Evolutionary conservation across 2,888 invertebrate genomes (phyloP).

Genomic region (Drosophila anceps): DNA sequence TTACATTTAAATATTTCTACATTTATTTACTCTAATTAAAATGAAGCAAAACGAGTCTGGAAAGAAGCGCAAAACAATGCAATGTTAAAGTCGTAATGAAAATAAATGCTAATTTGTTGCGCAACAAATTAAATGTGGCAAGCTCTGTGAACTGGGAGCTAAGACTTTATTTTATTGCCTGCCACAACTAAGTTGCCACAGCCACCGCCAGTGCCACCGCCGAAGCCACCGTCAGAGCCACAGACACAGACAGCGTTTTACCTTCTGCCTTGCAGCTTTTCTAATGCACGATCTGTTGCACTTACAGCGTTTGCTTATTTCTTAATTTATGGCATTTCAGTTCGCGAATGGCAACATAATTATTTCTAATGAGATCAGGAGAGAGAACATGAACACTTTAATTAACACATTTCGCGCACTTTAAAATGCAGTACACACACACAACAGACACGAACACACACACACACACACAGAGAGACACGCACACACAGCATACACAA

Average conservation of each 20-base stretch:
- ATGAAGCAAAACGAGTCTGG: conserved; percentile 53
- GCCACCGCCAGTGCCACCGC: conserved; percentile 25
- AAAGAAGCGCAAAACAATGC: conserved; percentile 16
- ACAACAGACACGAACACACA: conserved; percentile 60
- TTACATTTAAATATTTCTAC: background rate
- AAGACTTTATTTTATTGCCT: conserved; percentile 78
- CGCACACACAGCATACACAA: background rate
- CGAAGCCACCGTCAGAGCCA: background rate
- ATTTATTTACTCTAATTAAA: conserved; percentile 58
- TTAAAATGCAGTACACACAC: conserved; percentile 70
- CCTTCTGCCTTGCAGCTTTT: conserved; percentile 30
- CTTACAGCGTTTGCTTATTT: conserved; percentile 54
- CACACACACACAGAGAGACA: background rate
- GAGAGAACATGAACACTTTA: conserved; percentile 49
- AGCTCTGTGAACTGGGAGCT: conserved; percentile 57
- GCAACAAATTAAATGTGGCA: conserved; percentile 83
- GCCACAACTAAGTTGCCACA: conserved; percentile 69
- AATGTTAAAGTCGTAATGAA: conserved; percentile 75
- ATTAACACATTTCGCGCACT: conserved; percentile 68
- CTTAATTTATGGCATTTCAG: conserved; percentile 58
- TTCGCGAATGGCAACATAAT: conserved; percentile 47
- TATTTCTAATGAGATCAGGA: conserved; percentile 54
- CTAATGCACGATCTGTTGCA: conserved; percentile 66
- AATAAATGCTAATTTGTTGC: conserved; percentile 84
- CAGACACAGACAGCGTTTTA: background rate